Base-by-base conservation (phyloP, 2,888 invertebrate genomes). In the Furcula furcula region DNA sequence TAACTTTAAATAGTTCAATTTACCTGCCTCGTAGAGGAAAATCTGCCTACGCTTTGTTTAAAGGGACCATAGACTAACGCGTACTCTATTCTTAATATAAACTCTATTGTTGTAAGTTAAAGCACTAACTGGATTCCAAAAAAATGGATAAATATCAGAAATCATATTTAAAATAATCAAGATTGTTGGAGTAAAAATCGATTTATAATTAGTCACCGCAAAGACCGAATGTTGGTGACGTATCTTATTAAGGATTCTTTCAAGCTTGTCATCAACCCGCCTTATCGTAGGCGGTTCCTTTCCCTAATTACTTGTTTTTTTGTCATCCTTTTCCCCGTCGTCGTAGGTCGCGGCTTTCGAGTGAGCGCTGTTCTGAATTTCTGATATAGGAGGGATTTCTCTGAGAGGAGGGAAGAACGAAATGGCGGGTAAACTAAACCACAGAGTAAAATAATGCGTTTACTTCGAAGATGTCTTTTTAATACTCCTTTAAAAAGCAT, bases 241-340 rank as follows among this genome's bases (percentile, higher is more conserved):
- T 60, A 50, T 55, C 62, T 58, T 59, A 67, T 55, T 64, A 63
- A 52, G 61, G 46, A 57, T 55, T 63, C 60, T 55, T 67, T 60
- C 48, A 65, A 55, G 54, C 59, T 64, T 61, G 60, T 65, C 55
- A 58, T 58, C 56, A 51, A 60, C 44, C 46, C 32, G 34, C 40
- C 44, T 57, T 60, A 58, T 64, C 61, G 46, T n/a, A n/a, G 39
- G 41, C 43, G 36, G 39, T 30, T 35, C 32, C n/a, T n/a, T n/a
- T n/a, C 34, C 40, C 42, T 64, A 55, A 61, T 59, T 63, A 59
- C 49, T 55, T 47, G 36, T 31, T 37, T 46, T 53, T 55, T n/a
- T n/a, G n/a, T n/a, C n/a, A n/a, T n/a, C n/a, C n/a, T n/a, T n/a
- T 50, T 36, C 42, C n/a, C 36, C 41, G 22, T 4, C 27, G 28